Base-by-base conservation (phyloP, 2,888 invertebrate species). In the Erebia aethiops region DNA sequence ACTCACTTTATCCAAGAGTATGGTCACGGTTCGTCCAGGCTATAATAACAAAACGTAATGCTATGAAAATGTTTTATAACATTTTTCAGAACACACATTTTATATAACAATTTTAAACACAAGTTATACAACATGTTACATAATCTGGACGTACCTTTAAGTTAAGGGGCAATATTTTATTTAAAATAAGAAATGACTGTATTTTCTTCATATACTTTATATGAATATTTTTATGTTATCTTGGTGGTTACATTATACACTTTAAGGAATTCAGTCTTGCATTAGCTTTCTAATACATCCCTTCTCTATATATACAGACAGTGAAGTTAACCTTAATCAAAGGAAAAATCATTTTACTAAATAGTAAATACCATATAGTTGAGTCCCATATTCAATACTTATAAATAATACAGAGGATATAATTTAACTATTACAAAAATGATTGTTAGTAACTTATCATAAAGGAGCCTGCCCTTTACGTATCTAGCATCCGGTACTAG, bases 301-400 rank as follows among this genome's bases (percentile, higher is more conserved):
- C 76, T 46, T 46, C 13, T 61, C 62, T 49, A 21, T 91, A 89
- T 91, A 91, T 90, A 92, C 89, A 92, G 78, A 90, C 82, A 90
- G 62, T 80, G 82, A 79, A 84, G 83, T 80, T 77, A 81, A 35
- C 83, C 82, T 82, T 84, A 87, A 84, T 74, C 82, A 84, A 84
- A 51, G 79, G 82, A 79, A 84, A 84, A 80, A 86, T 86, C 77
- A 88, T 88, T 89, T 87, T 87, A 87, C 90, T 91, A 91, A 90
- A 90, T 87, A 87, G 89, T 91, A 91, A 90, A 90, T 89, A 92
- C 87, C 87, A 85, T 90, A 58, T 61, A 92, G 84, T 92, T 92
- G 92, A 91, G 92, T 92, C 92, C 92, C 90, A 88, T 89, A 88
- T 87, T 88, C 81, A 88, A 90, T 89, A 89, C 88, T 89, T 89